These are phyloP conservation scores for Dolichallabes microphthalmus DNA, from an alignment of 2,113 vertebrate species.

Conservation along the genomic window DNA sequence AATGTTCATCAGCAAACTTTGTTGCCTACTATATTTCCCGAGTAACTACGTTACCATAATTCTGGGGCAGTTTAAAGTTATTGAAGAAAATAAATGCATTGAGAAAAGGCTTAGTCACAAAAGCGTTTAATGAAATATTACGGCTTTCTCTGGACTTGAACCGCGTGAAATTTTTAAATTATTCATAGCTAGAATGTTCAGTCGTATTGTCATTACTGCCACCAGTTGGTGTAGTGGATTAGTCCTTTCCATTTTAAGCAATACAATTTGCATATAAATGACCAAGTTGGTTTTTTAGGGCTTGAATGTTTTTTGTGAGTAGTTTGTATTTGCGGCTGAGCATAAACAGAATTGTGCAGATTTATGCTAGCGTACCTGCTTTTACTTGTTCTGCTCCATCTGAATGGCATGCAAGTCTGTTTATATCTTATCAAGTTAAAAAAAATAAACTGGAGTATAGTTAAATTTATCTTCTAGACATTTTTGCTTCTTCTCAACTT, in stretches of 20 bases:
- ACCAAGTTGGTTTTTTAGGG: not conserved
- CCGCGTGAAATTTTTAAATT: slow-evolving; percentile 17
- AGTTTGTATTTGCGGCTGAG: not conserved
- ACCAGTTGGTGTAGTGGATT: slow-evolving; percentile 15
- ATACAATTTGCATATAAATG: slow-evolving; percentile 29
- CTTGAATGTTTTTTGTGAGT: not conserved
- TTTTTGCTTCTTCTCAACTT: not conserved
- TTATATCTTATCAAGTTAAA: not conserved
- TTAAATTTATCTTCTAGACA: not conserved
- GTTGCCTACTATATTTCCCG: not conserved
- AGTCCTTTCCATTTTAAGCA: slow-evolving; percentile 27
- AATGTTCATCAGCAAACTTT: not conserved
- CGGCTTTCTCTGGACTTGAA: slow-evolving; percentile 3
- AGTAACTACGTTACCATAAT: not conserved
- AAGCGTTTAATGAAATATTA: slow-evolving; percentile 10
- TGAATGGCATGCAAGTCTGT: not conserved
- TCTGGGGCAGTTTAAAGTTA: not conserved
- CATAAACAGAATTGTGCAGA: not conserved
- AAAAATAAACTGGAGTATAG: not conserved
- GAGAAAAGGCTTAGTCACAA: not conserved
- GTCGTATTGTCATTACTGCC: slow-evolving; percentile 16
- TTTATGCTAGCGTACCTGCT: not conserved
- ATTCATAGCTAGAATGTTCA: slow-evolving; percentile 11
- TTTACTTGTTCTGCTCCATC: not conserved
- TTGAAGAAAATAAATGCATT: not conserved